Evolutionary conservation across 2,888 invertebrate genomes (phyloP).

Genomic region (Aromia moschata): DNA sequence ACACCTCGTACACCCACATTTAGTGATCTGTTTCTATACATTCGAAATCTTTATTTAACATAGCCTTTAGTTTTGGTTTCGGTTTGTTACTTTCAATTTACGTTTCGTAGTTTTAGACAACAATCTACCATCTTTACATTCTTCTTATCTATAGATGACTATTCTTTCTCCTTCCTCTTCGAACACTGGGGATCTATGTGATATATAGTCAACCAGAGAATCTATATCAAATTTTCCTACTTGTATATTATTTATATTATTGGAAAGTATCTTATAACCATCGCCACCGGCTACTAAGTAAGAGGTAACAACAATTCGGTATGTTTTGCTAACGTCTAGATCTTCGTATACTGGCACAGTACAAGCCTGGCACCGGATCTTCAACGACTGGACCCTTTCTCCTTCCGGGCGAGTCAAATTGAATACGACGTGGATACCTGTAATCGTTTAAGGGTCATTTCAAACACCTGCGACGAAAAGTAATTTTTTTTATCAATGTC

Average conservation of each 20-base stretch:
- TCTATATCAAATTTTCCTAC: slow-evolving; percentile 66
- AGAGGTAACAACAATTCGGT: slow-evolving; percentile 70
- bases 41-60: no score
- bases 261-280: slow-evolving; percentile 67
- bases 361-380: slow-evolving; percentile 72
- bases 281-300: slow-evolving; percentile 76
- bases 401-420: slow-evolving; percentile 70
- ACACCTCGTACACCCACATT: no score
- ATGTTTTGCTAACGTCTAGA: slow-evolving; percentile 67
- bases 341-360: slow-evolving; percentile 70
- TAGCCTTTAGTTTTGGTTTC: no score
- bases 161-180: slow-evolving; percentile 68
- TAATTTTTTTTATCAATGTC: no score
- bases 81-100: no score
- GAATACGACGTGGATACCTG: slow-evolving; percentile 70
- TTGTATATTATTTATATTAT: slow-evolving; percentile 64
- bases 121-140: no score
- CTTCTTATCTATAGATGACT: slow-evolving; percentile 10
- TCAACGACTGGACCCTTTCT: slow-evolving; percentile 67
- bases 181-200: slow-evolving; percentile 63
- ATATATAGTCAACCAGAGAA: slow-evolving; percentile 65
- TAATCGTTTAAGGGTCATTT: no score
- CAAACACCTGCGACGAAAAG: no score
- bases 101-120: no score
- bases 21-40: no score